phyloP scores from a whole-genome alignment of 1,140 invertebrate species.

The Pogonomyrmex californicus region DNA sequence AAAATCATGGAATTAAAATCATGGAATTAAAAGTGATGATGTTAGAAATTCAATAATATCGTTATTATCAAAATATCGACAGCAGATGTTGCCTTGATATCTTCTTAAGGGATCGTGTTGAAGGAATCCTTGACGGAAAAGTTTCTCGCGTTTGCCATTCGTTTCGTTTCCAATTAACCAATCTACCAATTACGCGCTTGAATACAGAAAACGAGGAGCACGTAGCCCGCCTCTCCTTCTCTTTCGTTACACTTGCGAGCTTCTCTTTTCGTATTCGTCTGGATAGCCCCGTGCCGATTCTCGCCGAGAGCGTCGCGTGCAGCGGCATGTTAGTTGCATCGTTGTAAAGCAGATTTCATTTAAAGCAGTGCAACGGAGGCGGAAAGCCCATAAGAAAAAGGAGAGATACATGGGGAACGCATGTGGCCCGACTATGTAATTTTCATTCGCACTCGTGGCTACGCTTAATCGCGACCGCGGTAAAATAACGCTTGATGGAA shows the following conservation, averaged over 20 bases:
- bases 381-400: constrained; percentile 32
- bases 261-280: constrained; percentile 40
- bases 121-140: not conserved
- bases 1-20: not conserved
- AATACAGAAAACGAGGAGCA: not conserved
- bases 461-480: constrained; percentile 50
- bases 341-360: constrained; percentile 70
- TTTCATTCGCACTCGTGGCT: constrained; percentile 57
- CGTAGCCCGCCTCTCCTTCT: not conserved
- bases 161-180: not conserved
- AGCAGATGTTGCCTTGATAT: not conserved
- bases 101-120: not conserved
- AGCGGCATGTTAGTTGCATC: constrained; percentile 48
- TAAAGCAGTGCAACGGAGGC: constrained; percentile 34
- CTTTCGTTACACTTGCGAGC: not conserved
- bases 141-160: not conserved
- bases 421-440: constrained; percentile 51
- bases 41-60: not conserved
- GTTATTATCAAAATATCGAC: not conserved
- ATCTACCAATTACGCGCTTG: constrained; percentile 38
- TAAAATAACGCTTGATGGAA: constrained; percentile 72
- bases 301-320: constrained; percentile 57
- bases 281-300: not conserved
- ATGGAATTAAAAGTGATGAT: not conserved
- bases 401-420: constrained; percentile 8